Base-by-base conservation (phyloP, 2,888 invertebrate species). In the Dynastes tityus region DNA sequence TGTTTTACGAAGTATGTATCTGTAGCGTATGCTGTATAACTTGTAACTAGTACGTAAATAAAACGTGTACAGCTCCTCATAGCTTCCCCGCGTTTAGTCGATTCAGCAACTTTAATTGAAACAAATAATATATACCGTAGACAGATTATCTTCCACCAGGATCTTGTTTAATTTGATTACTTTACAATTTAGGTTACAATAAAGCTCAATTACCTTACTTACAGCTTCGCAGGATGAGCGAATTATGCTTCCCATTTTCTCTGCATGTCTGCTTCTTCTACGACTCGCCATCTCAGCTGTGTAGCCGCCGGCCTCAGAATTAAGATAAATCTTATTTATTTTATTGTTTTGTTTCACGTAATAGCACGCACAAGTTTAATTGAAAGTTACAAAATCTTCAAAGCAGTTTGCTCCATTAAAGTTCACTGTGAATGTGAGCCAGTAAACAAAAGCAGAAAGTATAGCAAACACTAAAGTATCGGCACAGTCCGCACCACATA, bases 111-210 rank as follows among this genome's bases (percentile, higher is more conserved):
- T 74, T 74, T 74, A 74, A 74, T 74, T 74, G 67, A 76, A 76
- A 76, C 76, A 65, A 76, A 65, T 67, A 76, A 76, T 67, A 55
- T 73, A 73, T 58, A 40, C 11, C 9, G 5, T n/a, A 27, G 22
- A 22, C 51, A 73, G 58, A 58, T 73, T 73, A 58, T 65, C 40
- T 61, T 58, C 37, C 65, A 11, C 53, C 1, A 76, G 27, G 65
- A 65, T 53, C 76, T 40, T 67, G 67, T 55, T 65, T 76, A 55
- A 65, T 55, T 65, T 76, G 76, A 76, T 76, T 76, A 76, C 53
- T 76, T 76, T 76, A 55, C 76, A 65, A 76, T 76, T 55, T 53
- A 53, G 65, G 76, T 45, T 37, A 65, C 27, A 37, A 65, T 65
- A 65, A 67, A 49, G 53, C 67, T 65, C 65, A 73, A 40, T 40